phyloP scores from a whole-genome alignment of 2,113 vertebrate genomes.

The Athene noctua region DNA sequence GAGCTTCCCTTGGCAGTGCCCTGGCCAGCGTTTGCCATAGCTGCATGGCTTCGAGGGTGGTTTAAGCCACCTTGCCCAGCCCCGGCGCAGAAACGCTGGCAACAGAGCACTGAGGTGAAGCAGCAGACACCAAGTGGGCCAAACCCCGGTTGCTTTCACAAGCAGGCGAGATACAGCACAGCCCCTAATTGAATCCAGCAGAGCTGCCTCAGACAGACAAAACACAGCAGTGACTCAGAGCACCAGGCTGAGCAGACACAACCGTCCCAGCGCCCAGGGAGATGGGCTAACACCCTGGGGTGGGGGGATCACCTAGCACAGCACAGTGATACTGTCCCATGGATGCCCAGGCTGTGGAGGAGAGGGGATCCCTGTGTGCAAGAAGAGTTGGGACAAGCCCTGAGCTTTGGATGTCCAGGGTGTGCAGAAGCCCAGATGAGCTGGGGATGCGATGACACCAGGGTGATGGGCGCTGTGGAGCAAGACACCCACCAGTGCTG shows the following conservation, averaged over 20 bases:
- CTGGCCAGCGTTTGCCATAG: rapidly evolving
- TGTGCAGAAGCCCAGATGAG: background rate
- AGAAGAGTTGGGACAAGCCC: background rate
- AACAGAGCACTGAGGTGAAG: background rate
- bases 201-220: background rate
- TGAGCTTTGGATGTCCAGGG: background rate
- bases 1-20: background rate
- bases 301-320: background rate
- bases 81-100: background rate
- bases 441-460: background rate
- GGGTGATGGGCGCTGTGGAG: background rate
- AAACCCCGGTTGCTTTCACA: background rate
- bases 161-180: background rate
- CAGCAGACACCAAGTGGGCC: background rate
- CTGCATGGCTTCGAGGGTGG: rapidly evolving
- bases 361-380: rapidly evolving
- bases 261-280: background rate
- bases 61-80: background rate
- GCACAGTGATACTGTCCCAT: too few species aligned
- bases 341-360: background rate
- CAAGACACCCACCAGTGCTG: background rate
- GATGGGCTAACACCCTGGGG: background rate
- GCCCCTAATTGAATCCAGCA: slow-evolving; percentile 23
- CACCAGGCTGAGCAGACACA: background rate
- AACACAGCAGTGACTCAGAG: slow-evolving; percentile 5